Evolutionary conservation across 2,113 vertebrate species (phyloP).

Genomic region (Sterrhoptilus dennistouni): DNA sequence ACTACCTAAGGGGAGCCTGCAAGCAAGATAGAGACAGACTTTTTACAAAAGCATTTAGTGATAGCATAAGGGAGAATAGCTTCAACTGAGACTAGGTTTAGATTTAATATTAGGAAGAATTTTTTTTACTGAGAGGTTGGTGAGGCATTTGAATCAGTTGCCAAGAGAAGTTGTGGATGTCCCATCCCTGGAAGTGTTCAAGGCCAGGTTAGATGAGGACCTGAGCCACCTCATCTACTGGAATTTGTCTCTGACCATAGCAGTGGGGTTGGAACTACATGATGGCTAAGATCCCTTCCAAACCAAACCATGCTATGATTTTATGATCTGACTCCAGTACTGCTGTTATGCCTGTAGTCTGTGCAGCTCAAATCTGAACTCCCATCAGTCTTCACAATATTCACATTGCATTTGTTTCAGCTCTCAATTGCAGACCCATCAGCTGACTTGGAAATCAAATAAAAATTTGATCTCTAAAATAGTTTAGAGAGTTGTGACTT

Average conservation of each 20-base stretch:
- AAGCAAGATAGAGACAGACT: neutral
- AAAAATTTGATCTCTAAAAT: neutral
- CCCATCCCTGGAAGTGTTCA: neutral
- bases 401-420: neutral
- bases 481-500: neutral
- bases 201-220: neutral
- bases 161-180: neutral
- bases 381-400: neutral
- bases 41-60: neutral
- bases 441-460: neutral
- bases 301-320: neutral
- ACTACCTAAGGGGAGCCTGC: neutral
- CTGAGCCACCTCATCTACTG: neutral
- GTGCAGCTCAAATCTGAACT: neutral
- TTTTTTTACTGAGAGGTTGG: neutral
- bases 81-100: neutral
- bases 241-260: neutral
- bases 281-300: neutral
- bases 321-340: neutral
- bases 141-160: neutral
- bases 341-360: neutral
- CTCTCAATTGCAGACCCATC: neutral
- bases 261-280: neutral
- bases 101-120: neutral
- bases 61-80: neutral